Evolutionary conservation across 2,797 vertebrate genomes (phyloP).

Genomic region (Thunnus albacares): DNA sequence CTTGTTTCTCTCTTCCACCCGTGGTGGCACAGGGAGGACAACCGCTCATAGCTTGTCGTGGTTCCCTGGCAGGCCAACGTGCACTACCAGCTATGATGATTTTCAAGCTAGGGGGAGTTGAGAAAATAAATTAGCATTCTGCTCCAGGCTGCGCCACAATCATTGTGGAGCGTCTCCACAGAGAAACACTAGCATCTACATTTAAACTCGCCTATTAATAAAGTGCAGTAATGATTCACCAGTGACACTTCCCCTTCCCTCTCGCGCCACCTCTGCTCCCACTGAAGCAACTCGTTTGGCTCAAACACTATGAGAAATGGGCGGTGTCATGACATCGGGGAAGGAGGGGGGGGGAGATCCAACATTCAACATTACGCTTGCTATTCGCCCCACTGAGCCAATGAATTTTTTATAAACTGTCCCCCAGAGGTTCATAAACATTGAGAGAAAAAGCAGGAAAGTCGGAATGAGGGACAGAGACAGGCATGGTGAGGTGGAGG

Average conservation of each 20-base stretch:
- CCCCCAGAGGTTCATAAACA: slow-evolving; percentile 89
- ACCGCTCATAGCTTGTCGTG: slow-evolving; percentile 29
- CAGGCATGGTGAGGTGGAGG: background rate
- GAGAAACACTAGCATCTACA: slow-evolving; percentile 61
- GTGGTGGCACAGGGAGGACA: slow-evolving; percentile 21
- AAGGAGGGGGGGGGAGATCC: background rate
- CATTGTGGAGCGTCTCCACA: slow-evolving; percentile 63
- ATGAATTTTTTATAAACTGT: slow-evolving; percentile 92
- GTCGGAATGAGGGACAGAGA: slow-evolving; percentile 7
- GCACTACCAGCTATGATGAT: slow-evolving; percentile 50
- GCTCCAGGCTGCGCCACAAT: slow-evolving; percentile 69
- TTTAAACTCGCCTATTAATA: slow-evolving; percentile 73
- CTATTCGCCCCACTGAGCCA: slow-evolving; percentile 84
- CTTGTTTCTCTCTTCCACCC: slow-evolving; percentile 32
- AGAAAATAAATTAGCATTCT: slow-evolving; percentile 76
- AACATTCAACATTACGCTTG: slow-evolving; percentile 81
- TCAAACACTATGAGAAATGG: slow-evolving; percentile 62
- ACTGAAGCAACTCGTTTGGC: slow-evolving; percentile 28
- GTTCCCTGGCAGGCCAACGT: slow-evolving; percentile 38
- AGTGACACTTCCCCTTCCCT: slow-evolving; percentile 41
- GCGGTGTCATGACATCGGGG: slow-evolving; percentile 46
- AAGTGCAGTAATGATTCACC: slow-evolving; percentile 73
- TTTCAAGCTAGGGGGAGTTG: slow-evolving; percentile 61
- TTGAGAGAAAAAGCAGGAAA: slow-evolving; percentile 65
- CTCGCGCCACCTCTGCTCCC: slow-evolving; percentile 35